Conservation (phyloP, 1,140 invertebrate genomes). For the Pachyrhynchus sulphureomaculatus region DNA sequence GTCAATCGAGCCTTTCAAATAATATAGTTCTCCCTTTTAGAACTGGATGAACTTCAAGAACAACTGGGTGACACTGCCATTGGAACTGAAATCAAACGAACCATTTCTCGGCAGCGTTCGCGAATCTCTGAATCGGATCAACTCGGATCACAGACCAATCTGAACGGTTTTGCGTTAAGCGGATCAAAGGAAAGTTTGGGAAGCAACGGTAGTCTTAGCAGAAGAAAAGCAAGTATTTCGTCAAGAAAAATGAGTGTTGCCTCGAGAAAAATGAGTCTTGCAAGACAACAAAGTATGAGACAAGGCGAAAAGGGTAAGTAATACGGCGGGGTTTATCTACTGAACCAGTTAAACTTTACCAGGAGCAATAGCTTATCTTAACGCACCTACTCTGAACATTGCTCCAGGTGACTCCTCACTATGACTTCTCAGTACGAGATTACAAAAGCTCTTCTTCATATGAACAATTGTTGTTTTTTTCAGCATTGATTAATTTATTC, state of each 20-base stretch:
- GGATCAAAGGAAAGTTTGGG: conserved; percentile 33
- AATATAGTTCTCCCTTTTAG: conserved; percentile 50
- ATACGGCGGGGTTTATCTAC: no score
- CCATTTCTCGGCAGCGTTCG: conserved; percentile 60
- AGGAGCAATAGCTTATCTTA: no score
- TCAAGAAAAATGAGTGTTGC: conserved; percentile 29
- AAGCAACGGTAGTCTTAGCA: conserved; percentile 34
- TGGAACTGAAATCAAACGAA: conserved; percentile 61
- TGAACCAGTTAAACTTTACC: no score
- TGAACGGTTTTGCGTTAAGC: conserved; percentile 29
- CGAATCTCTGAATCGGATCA: conserved; percentile 62
- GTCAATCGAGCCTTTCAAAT: no score
- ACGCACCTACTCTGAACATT: no score
- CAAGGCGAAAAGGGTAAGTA: conserved; percentile 22
- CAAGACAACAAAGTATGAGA: conserved; percentile 37
- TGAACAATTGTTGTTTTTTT: no score
- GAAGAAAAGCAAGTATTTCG: conserved; percentile 34
- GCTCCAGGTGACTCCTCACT: no score
- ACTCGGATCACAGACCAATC: conserved; percentile 46
- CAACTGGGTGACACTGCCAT: conserved; percentile 71
- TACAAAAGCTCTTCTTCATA: no score
- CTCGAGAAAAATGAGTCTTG: conserved; percentile 25
- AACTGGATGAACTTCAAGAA: conserved; percentile 73
- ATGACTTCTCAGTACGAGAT: no score
- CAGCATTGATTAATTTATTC: no score